Percentiles rank a stretch among this genome's conserved stretches.
phyloP scores from a whole-genome alignment of 2,888 invertebrate genomes.

The Calephelis perditalis region DNA sequence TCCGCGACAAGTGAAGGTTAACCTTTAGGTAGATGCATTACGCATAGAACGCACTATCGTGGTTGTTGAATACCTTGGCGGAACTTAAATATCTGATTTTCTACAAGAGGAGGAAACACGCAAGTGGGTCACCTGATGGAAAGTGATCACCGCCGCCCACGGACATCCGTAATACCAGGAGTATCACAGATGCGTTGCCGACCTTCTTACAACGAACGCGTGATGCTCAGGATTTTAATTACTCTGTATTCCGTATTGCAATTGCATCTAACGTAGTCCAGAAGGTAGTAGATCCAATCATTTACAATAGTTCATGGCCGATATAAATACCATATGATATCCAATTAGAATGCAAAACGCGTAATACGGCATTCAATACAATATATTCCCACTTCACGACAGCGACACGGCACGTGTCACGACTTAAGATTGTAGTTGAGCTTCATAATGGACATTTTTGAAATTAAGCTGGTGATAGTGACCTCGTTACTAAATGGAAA shows the following conservation, averaged over 20 bases:
- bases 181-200: too few relatives aligned
- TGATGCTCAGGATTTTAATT: background rate
- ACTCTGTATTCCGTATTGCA: background rate
- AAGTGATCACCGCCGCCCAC: too few relatives aligned
- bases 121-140: too few relatives aligned
- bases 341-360: constrained; percentile 59
- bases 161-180: too few relatives aligned
- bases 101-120: too few relatives aligned
- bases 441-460: constrained; percentile 19
- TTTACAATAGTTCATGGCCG: constrained; percentile 3
- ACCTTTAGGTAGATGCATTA: too few relatives aligned
- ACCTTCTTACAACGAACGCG: too few relatives aligned
- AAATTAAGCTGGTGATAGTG: background rate
- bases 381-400: constrained; percentile 27
- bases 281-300: background rate
- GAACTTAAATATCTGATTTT: too few relatives aligned
- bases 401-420: constrained; percentile 48
- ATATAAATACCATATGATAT: constrained; percentile 38
- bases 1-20: too few relatives aligned
- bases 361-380: constrained; percentile 42
- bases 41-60: too few relatives aligned
- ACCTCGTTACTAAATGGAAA: too few relatives aligned
- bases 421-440: constrained; percentile 36
- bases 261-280: background rate
- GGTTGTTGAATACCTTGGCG: too few relatives aligned